Evolutionary conservation across 53 echinoderm and acorn worm species (phyloP).

Genomic region (Antedon mediterranea): DNA sequence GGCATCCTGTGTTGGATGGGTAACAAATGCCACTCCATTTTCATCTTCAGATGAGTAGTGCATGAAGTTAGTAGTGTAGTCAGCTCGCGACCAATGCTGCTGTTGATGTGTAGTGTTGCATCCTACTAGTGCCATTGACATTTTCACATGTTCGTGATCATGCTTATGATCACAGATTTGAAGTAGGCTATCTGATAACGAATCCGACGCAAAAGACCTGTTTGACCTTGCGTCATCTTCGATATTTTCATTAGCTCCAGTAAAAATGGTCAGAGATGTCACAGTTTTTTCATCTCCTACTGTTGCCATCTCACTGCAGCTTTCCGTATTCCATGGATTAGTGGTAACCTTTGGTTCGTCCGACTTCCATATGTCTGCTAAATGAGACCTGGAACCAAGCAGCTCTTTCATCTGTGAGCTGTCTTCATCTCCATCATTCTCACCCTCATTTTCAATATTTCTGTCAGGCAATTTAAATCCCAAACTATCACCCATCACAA

Average conservation of each 20-base stretch:
- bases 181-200: slow-evolving; percentile 39
- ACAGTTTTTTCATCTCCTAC: background rate
- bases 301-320: background rate
- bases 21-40: background rate
- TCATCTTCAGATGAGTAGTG: background rate
- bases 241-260: slow-evolving; percentile 23
- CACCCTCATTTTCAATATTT: background rate
- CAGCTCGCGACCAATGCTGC: background rate
- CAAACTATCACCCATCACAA: background rate
- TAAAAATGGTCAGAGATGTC: background rate
- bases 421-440: slow-evolving; percentile 17
- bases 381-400: slow-evolving; percentile 9
- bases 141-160: slow-evolving; percentile 37
- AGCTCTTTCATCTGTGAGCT: slow-evolving; percentile 11
- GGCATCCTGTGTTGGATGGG: background rate
- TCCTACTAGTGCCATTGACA: background rate
- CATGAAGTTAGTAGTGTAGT: background rate
- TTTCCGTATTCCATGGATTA: background rate
- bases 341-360: slow-evolving; percentile 7
- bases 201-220: slow-evolving; percentile 4
- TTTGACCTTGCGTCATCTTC: slow-evolving; percentile 31
- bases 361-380: slow-evolving; percentile 52
- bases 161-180: slow-evolving; percentile 80
- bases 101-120: background rate
- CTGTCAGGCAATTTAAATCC: background rate